Base-by-base conservation (phyloP, 2,797 vertebrate genomes). In the Rhinophrynus dorsalis region DNA sequence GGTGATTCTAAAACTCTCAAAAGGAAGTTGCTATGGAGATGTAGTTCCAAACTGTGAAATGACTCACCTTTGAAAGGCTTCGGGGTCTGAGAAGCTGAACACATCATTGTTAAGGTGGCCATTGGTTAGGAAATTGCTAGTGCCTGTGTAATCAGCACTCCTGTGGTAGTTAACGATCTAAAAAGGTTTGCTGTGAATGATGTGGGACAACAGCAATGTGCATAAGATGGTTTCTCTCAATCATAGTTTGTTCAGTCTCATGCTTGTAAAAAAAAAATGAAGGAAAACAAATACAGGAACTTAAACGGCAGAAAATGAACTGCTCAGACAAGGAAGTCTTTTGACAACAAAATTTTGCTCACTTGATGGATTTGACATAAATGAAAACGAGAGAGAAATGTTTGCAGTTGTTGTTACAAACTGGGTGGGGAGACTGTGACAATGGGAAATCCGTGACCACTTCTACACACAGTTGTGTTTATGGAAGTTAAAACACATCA, bases 21-120 rank as follows among this genome's bases (percentile, higher is more conserved):
- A 99, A 94, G 95, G 94, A 96, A 96, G 97, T 99, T 99, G 97
- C 97, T 99, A 98, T 99, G 97, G 97, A 97, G 96, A 99, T 99
- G 93, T 93, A 93, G 93, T 96, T 97, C 96, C 95, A 98, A 98
- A 99, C 96, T 95, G 94, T 92, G 94, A 96, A 97, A 98, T 96
- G 96, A 98, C 98, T 99, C 96, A 97, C 96, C 94, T 97, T 94
- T 97, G 95, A 98, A 98, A 98, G 95, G 94, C 94, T 96, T 94
- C 92, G 92, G 95, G 94, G 94, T 91, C 93, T 96, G 95, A 95
- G 90, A 95, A 96, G 94, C 94, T 91, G 96, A 97, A 96, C 95
- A 96, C 95, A 96, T 98, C 95, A 97, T 98, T 98, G 96, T 99
- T 98, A 95, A 96, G 96, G 95, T 97, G 95, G 94, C 93, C 93